Base-by-base conservation (phyloP, 2,888 invertebrate species). In the Caenorhabditis angaria region DNA sequence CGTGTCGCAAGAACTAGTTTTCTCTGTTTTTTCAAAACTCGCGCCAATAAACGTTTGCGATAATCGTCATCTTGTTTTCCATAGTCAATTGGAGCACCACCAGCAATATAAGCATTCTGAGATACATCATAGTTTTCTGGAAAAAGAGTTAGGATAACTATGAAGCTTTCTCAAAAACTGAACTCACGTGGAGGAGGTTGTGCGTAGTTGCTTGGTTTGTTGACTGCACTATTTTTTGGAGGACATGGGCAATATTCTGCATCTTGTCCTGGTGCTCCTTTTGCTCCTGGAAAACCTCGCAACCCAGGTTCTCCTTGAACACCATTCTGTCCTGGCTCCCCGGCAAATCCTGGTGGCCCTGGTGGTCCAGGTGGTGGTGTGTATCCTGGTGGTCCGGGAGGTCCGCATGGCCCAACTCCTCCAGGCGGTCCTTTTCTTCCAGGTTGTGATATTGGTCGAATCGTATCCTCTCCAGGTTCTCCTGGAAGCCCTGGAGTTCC, bases 211-310 rank as follows among this genome's bases (percentile, higher is more conserved):
- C 18, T 41, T 12, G 41, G 10, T 41, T 41, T 41, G 27, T 27
- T 25, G 0, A 60, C 51, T 4, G 61, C 41, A 18, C 41, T 41
- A n/a, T 61, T 69, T 51, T 73, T 73, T 14, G 73, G 62, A 20
- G 74, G 74, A 27, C 74, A 74, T n/a, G 74, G 74, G 28, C 74
- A 74, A 48, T 74, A 74, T 25, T 74, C 74, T 5, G 74, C 74
- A 50, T 74, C 74, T 28, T 60, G 69, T 24, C 74, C 74, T 6
- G 74, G 74, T 12, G 64, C 56, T 20, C 74, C 74, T 35, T 59
- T 64, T 12, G 56, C 51, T 28, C 74, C 74, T 18, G 59, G 65
- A 50, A 65, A 74, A 1, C 74, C 74, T 4, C 28, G 53, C 5
- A 47, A 14, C 22, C 74, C 74, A 20, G 66, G 66, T 22, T 28